These are phyloP conservation scores for Torymus auratus DNA, from an alignment of 2,888 invertebrate genomes.

Conservation along the genomic window DNA sequence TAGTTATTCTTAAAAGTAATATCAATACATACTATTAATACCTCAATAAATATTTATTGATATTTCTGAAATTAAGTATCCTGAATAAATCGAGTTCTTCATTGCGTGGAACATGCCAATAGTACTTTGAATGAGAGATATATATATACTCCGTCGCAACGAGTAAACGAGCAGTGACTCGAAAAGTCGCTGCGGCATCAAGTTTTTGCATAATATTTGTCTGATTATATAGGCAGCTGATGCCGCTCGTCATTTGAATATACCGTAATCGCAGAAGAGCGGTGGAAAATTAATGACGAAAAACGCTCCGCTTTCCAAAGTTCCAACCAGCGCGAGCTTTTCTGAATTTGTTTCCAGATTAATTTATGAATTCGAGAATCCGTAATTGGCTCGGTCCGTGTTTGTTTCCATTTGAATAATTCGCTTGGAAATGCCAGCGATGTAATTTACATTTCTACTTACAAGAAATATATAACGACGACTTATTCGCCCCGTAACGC, in stretches of 20 bases:
- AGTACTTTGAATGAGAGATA: no score
- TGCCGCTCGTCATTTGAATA: slow-evolving; percentile 38
- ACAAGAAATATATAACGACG: no score
- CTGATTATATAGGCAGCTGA: slow-evolving; percentile 55
- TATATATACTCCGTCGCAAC: not conserved
- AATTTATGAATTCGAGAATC: slow-evolving; percentile 22
- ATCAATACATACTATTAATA: no score
- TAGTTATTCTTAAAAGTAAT: no score
- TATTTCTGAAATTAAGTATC: no score
- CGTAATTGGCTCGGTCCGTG: not conserved
- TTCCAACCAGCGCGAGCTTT: not conserved
- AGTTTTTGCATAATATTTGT: slow-evolving; percentile 55
- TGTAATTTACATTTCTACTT: no score
- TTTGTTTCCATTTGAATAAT: slow-evolving; percentile 4
- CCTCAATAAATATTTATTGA: no score
- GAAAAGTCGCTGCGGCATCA: not conserved
- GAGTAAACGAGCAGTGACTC: not conserved
- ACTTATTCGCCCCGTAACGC: no score
- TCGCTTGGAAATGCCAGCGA: no score
- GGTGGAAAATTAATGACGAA: slow-evolving; percentile 22
- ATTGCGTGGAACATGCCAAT: no score
- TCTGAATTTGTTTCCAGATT: not conserved
- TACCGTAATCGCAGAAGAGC: slow-evolving; percentile 7
- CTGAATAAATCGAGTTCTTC: no score
- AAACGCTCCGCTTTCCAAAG: not conserved